These are phyloP conservation scores for Drymonia ruficornis DNA, from an alignment of 2,888 invertebrate genomes.

Conservation along the genomic window DNA sequence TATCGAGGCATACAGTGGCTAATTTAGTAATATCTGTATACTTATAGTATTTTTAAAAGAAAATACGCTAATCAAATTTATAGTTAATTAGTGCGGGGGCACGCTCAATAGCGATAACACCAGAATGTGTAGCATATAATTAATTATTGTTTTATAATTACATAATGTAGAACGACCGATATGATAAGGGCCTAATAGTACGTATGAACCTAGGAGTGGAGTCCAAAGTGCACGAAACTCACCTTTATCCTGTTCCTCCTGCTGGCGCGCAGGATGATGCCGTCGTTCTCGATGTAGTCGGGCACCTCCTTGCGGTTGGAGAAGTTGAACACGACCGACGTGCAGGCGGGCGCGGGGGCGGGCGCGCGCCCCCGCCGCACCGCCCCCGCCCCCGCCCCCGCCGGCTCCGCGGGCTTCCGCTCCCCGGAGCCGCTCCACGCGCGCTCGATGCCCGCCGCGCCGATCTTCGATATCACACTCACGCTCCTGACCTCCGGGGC, in stretches of 20 bases:
- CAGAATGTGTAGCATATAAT: constrained; percentile 8
- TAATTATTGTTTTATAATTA: neutral
- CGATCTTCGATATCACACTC: constrained; percentile 49
- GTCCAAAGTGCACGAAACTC: constrained; percentile 67
- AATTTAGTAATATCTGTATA: neutral
- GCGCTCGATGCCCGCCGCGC: constrained; percentile 65
- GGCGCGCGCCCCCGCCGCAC: constrained; percentile 35
- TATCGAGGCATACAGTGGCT: too few species aligned
- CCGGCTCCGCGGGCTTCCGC: constrained; percentile 25
- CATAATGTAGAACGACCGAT: neutral
- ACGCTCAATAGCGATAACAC: constrained; percentile 19
- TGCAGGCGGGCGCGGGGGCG: constrained; percentile 76
- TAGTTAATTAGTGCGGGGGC: neutral
- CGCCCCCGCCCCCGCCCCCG: constrained; percentile 29
- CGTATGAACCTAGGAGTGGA: too few species aligned
- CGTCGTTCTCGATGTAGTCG: constrained; percentile 96
- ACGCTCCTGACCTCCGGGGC: constrained; percentile 25
- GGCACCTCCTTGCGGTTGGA: constrained; percentile 93
- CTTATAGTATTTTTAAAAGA: too few species aligned
- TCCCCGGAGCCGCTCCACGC: constrained; percentile 64
- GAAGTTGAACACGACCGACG: constrained; percentile 95
- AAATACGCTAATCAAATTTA: neutral
- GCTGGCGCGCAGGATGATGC: constrained; percentile 88
- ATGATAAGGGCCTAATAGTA: neutral
- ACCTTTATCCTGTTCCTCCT: constrained; percentile 91